These are phyloP conservation scores for Perccottus glenii DNA, from an alignment of 2,113 vertebrate species.

Conservation along the genomic window DNA sequence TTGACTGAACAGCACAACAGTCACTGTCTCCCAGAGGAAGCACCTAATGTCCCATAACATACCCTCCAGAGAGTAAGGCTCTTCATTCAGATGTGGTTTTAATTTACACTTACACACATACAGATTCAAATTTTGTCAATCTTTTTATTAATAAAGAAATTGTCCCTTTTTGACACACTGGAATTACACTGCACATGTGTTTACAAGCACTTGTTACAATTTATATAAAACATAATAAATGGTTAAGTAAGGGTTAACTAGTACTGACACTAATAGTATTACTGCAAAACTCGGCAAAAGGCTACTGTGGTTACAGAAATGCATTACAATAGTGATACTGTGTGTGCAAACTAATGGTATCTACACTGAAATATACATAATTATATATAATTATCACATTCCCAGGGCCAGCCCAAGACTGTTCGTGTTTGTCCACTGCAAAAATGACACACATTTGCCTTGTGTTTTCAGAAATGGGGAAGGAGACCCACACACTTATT, in stretches of 20 bases:
- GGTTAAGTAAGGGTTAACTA: constrained; percentile 66
- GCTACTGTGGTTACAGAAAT: constrained; percentile 50
- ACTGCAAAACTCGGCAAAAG: constrained; percentile 44
- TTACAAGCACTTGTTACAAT: constrained; percentile 69
- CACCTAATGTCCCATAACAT: constrained; percentile 1
- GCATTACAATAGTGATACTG: constrained; percentile 39
- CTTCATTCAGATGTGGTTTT: neutral
- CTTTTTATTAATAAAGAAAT: constrained; percentile 91
- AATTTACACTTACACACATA: neutral
- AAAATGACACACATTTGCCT: constrained; percentile 36
- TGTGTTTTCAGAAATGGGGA: constrained; percentile 28
- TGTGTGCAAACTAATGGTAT: constrained; percentile 66
- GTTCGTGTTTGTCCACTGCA: constrained; percentile 53
- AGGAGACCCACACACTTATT: constrained; percentile 45
- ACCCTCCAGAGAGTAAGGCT: neutral
- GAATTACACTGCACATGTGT: constrained; percentile 65
- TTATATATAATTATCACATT: constrained; percentile 71
- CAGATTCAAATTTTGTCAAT: constrained; percentile 42
- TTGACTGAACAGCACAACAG: constrained; percentile 33
- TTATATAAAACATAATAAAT: constrained; percentile 66
- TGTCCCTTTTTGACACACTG: constrained; percentile 82
- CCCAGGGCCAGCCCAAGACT: constrained; percentile 93
- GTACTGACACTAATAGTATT: constrained; percentile 46
- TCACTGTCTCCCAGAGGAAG: constrained; percentile 38
- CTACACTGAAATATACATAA: constrained; percentile 79